Conservation (phyloP, 2,888 invertebrate genomes). For the Ametastegia equiseti region DNA sequence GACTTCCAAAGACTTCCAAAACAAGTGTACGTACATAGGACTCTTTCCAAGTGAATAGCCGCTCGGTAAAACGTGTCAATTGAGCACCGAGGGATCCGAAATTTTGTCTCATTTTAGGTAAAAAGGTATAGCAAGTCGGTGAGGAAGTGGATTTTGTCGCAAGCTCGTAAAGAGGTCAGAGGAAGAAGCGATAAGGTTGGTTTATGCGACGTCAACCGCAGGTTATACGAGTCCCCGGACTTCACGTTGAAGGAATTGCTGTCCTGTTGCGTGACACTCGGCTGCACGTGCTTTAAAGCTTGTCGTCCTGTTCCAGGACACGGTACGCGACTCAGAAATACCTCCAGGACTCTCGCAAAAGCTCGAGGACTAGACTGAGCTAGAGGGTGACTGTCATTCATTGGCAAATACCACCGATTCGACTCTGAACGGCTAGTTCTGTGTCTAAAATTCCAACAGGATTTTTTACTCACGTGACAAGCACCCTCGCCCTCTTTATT, state of each 20-base stretch:
- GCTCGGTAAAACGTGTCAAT: too few relatives aligned
- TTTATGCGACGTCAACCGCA: constrained; percentile 30
- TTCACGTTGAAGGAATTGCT: constrained; percentile 37
- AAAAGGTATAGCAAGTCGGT: not conserved
- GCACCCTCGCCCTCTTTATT: constrained; percentile 81
- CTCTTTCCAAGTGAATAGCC: too few relatives aligned
- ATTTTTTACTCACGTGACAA: constrained; percentile 80
- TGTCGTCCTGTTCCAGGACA: not conserved
- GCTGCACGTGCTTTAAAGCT: constrained; percentile 23
- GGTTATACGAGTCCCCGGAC: constrained; percentile 27
- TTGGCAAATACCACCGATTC: too few relatives aligned
- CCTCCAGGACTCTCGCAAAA: not conserved
- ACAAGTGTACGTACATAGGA: too few relatives aligned
- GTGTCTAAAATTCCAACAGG: too few relatives aligned
- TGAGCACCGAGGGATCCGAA: too few relatives aligned
- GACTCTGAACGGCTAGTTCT: too few relatives aligned
- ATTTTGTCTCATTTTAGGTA: too few relatives aligned
- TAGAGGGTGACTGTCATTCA: too few relatives aligned
- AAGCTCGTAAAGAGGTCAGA: constrained; percentile 29
- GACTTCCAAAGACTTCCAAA: too few relatives aligned
- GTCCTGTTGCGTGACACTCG: constrained; percentile 36
- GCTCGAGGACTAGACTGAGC: too few relatives aligned
- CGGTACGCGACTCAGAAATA: constrained; percentile 7
- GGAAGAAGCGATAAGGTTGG: constrained; percentile 28
- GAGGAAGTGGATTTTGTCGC: constrained; percentile 5